phyloP scores from a whole-genome alignment of 1,140 invertebrate species.

The Nilaparvata lugens region DNA sequence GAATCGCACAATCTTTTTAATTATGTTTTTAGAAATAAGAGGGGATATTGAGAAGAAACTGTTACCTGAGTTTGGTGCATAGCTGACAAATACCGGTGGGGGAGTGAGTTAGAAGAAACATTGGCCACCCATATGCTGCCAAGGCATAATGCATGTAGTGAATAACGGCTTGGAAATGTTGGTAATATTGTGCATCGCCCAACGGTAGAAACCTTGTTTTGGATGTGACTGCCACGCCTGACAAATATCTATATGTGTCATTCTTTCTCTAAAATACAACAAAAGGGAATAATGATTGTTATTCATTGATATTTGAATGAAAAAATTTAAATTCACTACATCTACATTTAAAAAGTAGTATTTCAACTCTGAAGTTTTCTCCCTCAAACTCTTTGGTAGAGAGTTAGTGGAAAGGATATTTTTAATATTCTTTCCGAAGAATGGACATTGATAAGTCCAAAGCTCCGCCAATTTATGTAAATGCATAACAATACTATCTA shows the following conservation, averaged over 20 bases:
- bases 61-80: conserved; percentile 55
- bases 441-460: too few species aligned
- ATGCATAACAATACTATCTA: too few species aligned
- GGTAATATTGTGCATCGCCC: conserved; percentile 60
- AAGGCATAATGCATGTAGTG: conserved; percentile 85
- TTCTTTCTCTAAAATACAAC: conserved; percentile 53
- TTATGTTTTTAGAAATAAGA: not conserved
- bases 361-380: too few species aligned
- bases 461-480: too few species aligned
- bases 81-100: conserved; percentile 62
- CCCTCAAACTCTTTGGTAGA: too few species aligned
- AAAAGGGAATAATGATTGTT: too few species aligned
- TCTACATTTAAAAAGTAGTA: too few species aligned
- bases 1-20: too few species aligned
- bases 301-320: too few species aligned
- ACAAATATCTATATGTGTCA: conserved; percentile 84
- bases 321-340: too few species aligned
- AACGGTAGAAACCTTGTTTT: conserved; percentile 75
- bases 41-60: not conserved
- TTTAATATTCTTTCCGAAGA: too few species aligned
- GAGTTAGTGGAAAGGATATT: too few species aligned
- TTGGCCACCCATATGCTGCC: conserved; percentile 85
- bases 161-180: conserved; percentile 67
- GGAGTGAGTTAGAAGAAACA: conserved; percentile 64
- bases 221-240: conserved; percentile 76